Evolutionary conservation across 2,888 invertebrate genomes (phyloP), one percentile per base, ranked within the genome.

Genomic region (Nebria salina): DNA sequence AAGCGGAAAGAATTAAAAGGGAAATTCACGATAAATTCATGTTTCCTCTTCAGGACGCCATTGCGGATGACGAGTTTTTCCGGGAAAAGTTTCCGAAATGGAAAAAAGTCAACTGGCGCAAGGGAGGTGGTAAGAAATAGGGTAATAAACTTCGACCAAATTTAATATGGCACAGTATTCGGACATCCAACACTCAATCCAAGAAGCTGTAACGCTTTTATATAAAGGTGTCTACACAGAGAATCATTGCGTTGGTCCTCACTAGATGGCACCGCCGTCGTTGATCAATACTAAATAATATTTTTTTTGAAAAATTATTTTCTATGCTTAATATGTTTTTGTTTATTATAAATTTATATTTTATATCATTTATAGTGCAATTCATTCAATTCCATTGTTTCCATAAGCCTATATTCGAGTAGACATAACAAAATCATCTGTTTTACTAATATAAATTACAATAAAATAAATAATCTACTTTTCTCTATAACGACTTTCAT

Each of bases 41-140:
- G 85, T 88, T 88, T 85, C 89, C 89, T 1, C 82, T 89, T 13
- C 85, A 84, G 7, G 87, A 88, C 68, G 88, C 88, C 2, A 84
- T 86, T 64, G 54, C 4, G 13, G 87, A 87, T 81, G 88, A 88
- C 82, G 84, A 85, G 1, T 87, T 89, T 77, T 89, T 87, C 82
- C 84, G 83, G 82, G 83, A 81, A 7, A 86, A 88, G 76, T 88
- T 89, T 82, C 85, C 86, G 72, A 85, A 87, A 83, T 88, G 86
- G 87, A 83, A 84, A 7, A 86, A 85, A 82, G 82, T 85, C 7
- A 64, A 81, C 42, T 72, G 75, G 25, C 54, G 20, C 9, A 78
- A 77, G 11, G 82, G 75, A 70, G 43, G 7, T 15, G 41, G 54
- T 11, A 54, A 54, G 54, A 11, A 54, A 54, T 54, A 54, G 54